These are phyloP conservation scores for Xylota segnis DNA, from an alignment of 2,888 invertebrate genomes.

Conservation along the genomic window DNA sequence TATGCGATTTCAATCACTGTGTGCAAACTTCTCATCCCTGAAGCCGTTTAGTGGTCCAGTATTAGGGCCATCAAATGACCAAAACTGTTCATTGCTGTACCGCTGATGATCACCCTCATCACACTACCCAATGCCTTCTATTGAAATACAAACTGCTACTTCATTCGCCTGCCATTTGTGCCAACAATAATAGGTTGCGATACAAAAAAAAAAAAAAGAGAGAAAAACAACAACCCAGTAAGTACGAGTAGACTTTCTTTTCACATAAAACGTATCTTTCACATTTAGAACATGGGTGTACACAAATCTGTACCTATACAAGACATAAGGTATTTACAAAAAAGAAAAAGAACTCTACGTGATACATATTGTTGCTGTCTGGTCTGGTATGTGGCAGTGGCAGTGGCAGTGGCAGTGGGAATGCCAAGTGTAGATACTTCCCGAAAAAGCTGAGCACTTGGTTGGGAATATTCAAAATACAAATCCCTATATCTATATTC, in stretches of 20 bases:
- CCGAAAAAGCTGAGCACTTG: conserved; percentile 71
- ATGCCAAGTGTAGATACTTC: conserved; percentile 35
- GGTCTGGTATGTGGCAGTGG: conserved; percentile 5
- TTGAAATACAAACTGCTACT: conserved; percentile 1
- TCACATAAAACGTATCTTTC: conserved; percentile 25
- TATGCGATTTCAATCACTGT: too few relatives aligned
- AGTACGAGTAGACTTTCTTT: conserved; percentile 27
- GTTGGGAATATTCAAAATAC: conserved; percentile 67
- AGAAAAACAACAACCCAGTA: background rate
- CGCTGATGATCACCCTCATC: background rate
- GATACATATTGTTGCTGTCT: conserved; percentile 8
- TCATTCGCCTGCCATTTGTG: background rate
- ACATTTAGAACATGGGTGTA: background rate
- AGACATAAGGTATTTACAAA: conserved; percentile 20
- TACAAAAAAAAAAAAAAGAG: conserved; percentile 7
- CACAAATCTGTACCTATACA: conserved; percentile 8
- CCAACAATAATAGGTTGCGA: background rate
- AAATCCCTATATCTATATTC: conserved; percentile 55
- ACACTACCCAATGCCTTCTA: background rate
- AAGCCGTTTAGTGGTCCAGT: too few relatives aligned
- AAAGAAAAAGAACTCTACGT: conserved; percentile 14
- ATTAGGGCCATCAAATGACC: too few relatives aligned
- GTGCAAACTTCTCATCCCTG: too few relatives aligned
- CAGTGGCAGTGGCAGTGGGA: background rate
- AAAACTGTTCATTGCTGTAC: too few relatives aligned